A percentile compares a stretch with the other conserved stretches of the same genome.
phyloP scores from a whole-genome alignment of 2,797 vertebrate genomes.

The Dallia pectoralis region DNA sequence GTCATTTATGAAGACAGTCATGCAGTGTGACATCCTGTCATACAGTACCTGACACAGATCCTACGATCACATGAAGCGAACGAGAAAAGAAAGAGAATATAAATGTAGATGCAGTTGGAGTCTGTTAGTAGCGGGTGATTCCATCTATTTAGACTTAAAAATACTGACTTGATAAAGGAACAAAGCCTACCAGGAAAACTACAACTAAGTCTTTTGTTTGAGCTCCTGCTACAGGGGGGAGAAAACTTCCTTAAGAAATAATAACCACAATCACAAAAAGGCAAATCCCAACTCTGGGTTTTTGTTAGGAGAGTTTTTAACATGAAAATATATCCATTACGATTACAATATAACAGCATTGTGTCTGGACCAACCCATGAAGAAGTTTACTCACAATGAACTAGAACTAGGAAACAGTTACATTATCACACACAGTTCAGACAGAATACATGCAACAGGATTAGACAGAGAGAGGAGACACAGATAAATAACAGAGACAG shows the following conservation, averaged over 20 bases:
- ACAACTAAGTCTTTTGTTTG: background rate
- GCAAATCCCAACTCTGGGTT: too few species aligned
- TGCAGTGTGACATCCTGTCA: constrained; percentile 5
- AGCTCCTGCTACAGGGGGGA: background rate
- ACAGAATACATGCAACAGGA: too few species aligned
- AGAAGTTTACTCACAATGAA: too few species aligned
- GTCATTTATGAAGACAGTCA: background rate
- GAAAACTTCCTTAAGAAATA: background rate
- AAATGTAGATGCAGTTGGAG: constrained; percentile 47
- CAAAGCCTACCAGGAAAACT: background rate
- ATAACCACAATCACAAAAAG: background rate
- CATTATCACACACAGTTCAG: too few species aligned
- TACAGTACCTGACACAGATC: constrained; percentile 89
- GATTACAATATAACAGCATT: too few species aligned
- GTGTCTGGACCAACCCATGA: too few species aligned
- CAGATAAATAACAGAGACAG: too few species aligned
- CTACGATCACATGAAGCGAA: constrained; percentile 69
- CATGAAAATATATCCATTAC: too few species aligned
- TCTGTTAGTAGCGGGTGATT: constrained; percentile 55
- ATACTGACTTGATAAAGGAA: constrained; percentile 12
- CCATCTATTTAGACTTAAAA: too few species aligned
- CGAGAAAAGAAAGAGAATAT: constrained; percentile 49
- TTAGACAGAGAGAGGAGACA: too few species aligned
- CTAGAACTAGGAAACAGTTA: too few species aligned
- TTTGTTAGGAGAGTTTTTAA: too few species aligned